Percentiles rank a stretch among this genome's conserved stretches.
Conservation (phyloP, 2,797 vertebrate genomes). For the Botia kubotai region DNA sequence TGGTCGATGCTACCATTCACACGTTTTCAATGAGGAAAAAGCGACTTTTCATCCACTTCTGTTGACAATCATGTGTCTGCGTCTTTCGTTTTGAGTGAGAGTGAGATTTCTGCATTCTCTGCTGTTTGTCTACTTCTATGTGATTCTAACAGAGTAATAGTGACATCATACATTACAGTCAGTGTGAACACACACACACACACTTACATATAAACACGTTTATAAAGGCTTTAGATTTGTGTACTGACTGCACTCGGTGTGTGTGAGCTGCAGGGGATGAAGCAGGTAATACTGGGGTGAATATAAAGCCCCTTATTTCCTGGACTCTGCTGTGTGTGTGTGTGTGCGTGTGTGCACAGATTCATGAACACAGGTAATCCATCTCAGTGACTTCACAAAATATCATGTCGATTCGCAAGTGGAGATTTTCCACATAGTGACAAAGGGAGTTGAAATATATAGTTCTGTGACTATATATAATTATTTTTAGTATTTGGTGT, state of each 20-base stretch:
- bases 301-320: slow-evolving; percentile 23
- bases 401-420: slow-evolving; percentile 48
- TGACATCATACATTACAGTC: slow-evolving; percentile 44
- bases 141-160: slow-evolving; percentile 38
- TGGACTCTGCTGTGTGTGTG: slow-evolving; percentile 25
- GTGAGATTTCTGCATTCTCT: slow-evolving; percentile 30
- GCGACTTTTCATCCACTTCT: slow-evolving; percentile 67
- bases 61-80: slow-evolving; percentile 78
- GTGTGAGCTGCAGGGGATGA: slow-evolving; percentile 34
- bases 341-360: slow-evolving; percentile 18
- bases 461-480: slow-evolving; percentile 12
- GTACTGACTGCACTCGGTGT: slow-evolving; percentile 54
- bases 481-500: slow-evolving; percentile 62
- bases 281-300: slow-evolving; percentile 36
- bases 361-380: slow-evolving; percentile 41
- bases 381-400: slow-evolving; percentile 42
- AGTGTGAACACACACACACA: slow-evolving; percentile 18
- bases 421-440: slow-evolving; percentile 56
- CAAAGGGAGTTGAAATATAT: slow-evolving; percentile 45
- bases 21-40: slow-evolving; percentile 49
- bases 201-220: slow-evolving; percentile 34
- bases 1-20: slow-evolving; percentile 52
- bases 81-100: slow-evolving; percentile 49
- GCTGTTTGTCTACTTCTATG: slow-evolving; percentile 50
- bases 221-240: slow-evolving; percentile 29